Conservation (phyloP, 2,797 vertebrate species). For the Eulemur mongoz region DNA sequence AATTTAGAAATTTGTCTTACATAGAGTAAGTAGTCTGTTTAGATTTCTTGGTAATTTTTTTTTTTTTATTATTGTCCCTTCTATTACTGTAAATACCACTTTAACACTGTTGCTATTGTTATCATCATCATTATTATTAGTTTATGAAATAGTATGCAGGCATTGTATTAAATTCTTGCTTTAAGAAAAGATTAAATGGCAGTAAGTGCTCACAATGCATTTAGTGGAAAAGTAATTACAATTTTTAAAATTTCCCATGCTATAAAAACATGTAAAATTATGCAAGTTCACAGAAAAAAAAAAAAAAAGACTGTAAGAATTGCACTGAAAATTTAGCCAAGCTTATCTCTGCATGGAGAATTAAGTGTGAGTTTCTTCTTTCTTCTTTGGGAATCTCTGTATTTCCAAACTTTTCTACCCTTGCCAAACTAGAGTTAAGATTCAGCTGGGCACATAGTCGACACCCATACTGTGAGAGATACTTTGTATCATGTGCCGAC, state of each 20-base stretch:
- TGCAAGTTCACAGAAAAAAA: neutral
- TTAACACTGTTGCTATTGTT: neutral
- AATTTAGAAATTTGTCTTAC: neutral
- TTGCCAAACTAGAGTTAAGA: neutral
- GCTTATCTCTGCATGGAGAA: neutral
- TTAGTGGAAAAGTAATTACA: neutral
- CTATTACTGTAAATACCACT: neutral
- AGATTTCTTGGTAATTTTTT: neutral
- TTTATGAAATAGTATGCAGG: neutral
- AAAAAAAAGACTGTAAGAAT: neutral
- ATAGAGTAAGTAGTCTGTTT: neutral
- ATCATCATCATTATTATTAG: neutral
- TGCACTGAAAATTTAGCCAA: constrained; percentile 1
- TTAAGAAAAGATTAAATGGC: neutral
- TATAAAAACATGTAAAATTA: neutral
- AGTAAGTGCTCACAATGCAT: neutral
- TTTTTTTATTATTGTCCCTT: neutral
- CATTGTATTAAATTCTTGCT: neutral
- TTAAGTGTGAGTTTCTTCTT: neutral
- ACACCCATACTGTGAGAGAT: neutral
- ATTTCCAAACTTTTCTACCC: neutral
- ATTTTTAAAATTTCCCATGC: neutral
- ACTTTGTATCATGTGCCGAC: neutral
- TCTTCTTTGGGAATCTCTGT: neutral
- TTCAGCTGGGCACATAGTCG: neutral